Percentiles rank a stretch among this genome's conserved stretches.
Conservation (phyloP, 2,113 vertebrate species). For the Narcine bancroftii region DNA sequence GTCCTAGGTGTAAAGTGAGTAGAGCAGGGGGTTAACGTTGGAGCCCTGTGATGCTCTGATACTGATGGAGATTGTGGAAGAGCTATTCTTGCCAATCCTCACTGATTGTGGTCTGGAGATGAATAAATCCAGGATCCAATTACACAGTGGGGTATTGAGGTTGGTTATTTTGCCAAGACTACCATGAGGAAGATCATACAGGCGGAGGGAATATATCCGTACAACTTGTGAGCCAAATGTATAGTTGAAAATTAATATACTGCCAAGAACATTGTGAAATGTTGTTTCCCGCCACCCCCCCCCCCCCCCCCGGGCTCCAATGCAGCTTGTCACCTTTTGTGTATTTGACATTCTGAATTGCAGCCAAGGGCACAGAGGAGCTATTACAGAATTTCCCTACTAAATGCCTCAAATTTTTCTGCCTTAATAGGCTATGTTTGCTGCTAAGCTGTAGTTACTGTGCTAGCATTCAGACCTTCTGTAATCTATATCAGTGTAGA, state of each 20-base stretch:
- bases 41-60: no score
- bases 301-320: no score
- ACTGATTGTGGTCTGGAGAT: no score
- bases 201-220: neutral
- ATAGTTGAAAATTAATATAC: neutral
- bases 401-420: constrained; percentile 31
- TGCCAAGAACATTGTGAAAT: constrained; percentile 27
- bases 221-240: neutral
- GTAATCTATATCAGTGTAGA: neutral
- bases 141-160: no score
- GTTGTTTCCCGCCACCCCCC: neutral
- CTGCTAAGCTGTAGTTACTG: neutral
- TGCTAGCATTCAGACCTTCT: neutral
- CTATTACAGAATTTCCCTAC: constrained; percentile 25
- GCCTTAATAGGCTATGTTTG: constrained; percentile 32
- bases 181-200: neutral
- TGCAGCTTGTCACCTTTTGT: constrained; percentile 25
- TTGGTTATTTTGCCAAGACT: neutral
- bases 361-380: constrained; percentile 5
- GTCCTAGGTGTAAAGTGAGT: no score
- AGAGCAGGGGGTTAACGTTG: no score
- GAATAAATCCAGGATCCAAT: no score
- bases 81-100: no score
- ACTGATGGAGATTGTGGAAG: no score
- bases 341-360: constrained; percentile 22